Conservation (phyloP, 2,888 invertebrate species). For the Meiosimyza decipiens region DNA sequence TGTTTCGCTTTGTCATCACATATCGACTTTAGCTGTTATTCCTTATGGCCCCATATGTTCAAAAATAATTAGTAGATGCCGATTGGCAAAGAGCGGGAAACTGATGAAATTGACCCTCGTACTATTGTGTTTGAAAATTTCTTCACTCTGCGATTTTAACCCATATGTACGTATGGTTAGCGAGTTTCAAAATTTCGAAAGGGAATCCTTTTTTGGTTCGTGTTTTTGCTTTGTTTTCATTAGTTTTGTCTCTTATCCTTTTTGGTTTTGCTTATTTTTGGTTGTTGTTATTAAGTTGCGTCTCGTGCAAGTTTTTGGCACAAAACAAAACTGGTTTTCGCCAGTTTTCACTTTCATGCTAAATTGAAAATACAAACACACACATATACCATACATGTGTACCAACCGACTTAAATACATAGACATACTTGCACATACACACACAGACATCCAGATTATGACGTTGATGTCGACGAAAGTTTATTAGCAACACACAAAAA, state of each 20-base stretch:
- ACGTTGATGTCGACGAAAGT: slow-evolving; percentile 30
- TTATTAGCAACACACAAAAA: slow-evolving; percentile 29
- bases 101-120: too few species aligned
- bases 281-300: slow-evolving; percentile 8
- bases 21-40: too few species aligned
- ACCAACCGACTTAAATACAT: not conserved
- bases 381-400: not conserved
- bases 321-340: slow-evolving; percentile 27
- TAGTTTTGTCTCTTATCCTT: not conserved
- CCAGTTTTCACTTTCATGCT: slow-evolving; percentile 30
- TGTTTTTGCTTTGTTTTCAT: not conserved
- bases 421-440: slow-evolving; percentile 12
- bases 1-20: too few species aligned
- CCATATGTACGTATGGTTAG: too few species aligned
- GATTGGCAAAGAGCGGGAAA: too few species aligned
- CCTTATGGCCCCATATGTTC: too few species aligned
- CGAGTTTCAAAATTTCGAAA: too few species aligned
- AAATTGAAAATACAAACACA: slow-evolving; percentile 19
- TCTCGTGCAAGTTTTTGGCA: slow-evolving; percentile 26
- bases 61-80: too few species aligned
- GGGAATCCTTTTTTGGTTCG: not conserved
- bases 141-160: too few species aligned
- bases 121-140: too few species aligned
- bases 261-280: slow-evolving; percentile 7
- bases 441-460: slow-evolving; percentile 5